These are phyloP conservation scores for Actias luna DNA, from an alignment of 2,888 invertebrate genomes.

Conservation along the genomic window DNA sequence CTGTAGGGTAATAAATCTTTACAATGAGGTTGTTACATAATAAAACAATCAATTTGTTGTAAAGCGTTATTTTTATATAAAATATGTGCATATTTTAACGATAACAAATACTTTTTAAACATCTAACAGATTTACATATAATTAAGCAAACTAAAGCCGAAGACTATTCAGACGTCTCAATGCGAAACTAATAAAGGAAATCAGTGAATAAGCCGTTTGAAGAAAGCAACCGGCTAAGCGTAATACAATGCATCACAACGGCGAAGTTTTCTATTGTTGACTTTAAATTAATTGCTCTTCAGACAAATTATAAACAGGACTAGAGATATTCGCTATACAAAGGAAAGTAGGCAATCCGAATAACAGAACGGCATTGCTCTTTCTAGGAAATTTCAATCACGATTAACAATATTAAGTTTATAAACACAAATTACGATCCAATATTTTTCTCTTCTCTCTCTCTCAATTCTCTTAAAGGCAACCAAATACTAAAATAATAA, in stretches of 20 bases:
- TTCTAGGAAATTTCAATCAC: slow-evolving; percentile 20
- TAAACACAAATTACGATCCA: not conserved
- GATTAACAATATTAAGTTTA: slow-evolving; percentile 12
- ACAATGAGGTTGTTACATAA: too few species aligned
- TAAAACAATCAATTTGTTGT: too few species aligned
- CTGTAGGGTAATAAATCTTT: too few species aligned
- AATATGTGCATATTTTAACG: too few species aligned
- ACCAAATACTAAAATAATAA: not conserved
- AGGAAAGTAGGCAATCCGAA: slow-evolving; percentile 45
- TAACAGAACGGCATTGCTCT: slow-evolving; percentile 33
- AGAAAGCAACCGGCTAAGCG: slow-evolving; percentile 70
- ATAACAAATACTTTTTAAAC: too few species aligned
- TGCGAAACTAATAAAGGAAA: slow-evolving; percentile 72
- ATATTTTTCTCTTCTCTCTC: too few species aligned
- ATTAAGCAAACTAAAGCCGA: slow-evolving; percentile 41
- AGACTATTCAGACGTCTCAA: slow-evolving; percentile 54
- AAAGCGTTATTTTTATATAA: too few species aligned
- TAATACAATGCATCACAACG: slow-evolving; percentile 73
- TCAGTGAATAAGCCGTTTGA: slow-evolving; percentile 68
- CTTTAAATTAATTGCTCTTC: slow-evolving; percentile 74
- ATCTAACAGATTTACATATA: slow-evolving; percentile 12
- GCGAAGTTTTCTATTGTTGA: slow-evolving; percentile 75
- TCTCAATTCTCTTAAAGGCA: too few species aligned
- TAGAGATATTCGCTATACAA: slow-evolving; percentile 45
- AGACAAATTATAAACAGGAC: slow-evolving; percentile 58